These are phyloP conservation scores for Palythoa grandis DNA, from an alignment of 92 coral and sea anemone species.

Conservation along the genomic window DNA sequence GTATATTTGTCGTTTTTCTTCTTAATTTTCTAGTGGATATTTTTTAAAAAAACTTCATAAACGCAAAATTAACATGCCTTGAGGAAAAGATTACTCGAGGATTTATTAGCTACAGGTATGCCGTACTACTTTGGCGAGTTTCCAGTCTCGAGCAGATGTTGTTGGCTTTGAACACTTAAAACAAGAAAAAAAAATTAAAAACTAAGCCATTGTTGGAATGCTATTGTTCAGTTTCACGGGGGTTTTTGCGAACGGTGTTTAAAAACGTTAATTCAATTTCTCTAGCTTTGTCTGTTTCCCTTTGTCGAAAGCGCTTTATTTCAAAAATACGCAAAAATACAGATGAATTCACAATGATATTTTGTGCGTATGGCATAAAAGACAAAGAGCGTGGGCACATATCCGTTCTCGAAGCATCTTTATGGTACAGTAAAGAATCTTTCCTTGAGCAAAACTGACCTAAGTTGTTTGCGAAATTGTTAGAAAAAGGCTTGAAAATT, in stretches of 20 bases:
- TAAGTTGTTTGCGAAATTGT: neutral
- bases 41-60: neutral
- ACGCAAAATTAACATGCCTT: neutral
- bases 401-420: neutral
- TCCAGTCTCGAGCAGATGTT: constrained; percentile 29
- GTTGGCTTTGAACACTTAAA: neutral
- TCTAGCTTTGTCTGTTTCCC: neutral
- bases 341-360: neutral
- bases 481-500: neutral
- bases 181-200: neutral
- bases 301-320: neutral
- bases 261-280: neutral
- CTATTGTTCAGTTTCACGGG: neutral
- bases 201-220: constrained; percentile 16
- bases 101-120: neutral
- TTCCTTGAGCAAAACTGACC: neutral
- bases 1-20: no score
- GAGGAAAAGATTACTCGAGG: neutral
- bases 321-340: neutral
- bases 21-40: neutral
- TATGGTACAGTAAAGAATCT: neutral
- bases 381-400: constrained; percentile 23
- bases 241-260: neutral
- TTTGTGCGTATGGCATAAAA: neutral
- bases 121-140: constrained; percentile 2